phyloP scores from a whole-genome alignment of 2,888 invertebrate species.

The Himalopsyche kuldschensis region DNA sequence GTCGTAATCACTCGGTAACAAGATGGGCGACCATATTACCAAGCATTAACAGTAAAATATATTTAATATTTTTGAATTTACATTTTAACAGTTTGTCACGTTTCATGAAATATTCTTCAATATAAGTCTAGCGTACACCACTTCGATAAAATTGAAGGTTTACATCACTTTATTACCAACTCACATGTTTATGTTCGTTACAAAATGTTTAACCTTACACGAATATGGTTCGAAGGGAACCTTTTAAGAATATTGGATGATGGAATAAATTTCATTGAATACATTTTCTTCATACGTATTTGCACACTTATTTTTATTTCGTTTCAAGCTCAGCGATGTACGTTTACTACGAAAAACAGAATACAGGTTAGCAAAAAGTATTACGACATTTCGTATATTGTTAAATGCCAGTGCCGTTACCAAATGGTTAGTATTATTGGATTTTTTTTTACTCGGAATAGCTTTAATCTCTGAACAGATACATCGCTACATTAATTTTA shows the following conservation, averaged over 20 bases:
- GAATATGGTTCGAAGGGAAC: constrained; percentile 4
- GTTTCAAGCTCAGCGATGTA: neutral
- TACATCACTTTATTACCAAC: constrained; percentile 11
- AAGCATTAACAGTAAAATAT: too few relatives aligned
- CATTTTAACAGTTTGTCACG: neutral
- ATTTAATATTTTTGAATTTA: too few relatives aligned
- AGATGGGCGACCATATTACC: too few relatives aligned
- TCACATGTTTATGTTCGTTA: constrained; percentile 4
- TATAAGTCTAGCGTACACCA: neutral
- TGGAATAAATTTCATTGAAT: constrained; percentile 34
- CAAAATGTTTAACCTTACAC: constrained; percentile 11
- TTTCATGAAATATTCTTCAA: neutral
- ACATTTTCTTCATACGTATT: neutral
- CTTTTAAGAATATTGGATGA: constrained; percentile 36
- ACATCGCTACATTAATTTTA: too few relatives aligned
- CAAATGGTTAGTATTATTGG: too few relatives aligned
- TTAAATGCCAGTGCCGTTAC: neutral
- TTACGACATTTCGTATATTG: neutral
- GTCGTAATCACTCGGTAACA: too few relatives aligned
- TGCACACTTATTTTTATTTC: too few relatives aligned
- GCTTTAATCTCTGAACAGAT: too few relatives aligned
- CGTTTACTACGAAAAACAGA: neutral
- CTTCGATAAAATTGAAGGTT: neutral
- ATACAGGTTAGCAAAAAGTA: neutral
- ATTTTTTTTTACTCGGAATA: too few relatives aligned